Conservation (phyloP, 2,797 vertebrate species). For the Sebastes iracundus region DNA sequence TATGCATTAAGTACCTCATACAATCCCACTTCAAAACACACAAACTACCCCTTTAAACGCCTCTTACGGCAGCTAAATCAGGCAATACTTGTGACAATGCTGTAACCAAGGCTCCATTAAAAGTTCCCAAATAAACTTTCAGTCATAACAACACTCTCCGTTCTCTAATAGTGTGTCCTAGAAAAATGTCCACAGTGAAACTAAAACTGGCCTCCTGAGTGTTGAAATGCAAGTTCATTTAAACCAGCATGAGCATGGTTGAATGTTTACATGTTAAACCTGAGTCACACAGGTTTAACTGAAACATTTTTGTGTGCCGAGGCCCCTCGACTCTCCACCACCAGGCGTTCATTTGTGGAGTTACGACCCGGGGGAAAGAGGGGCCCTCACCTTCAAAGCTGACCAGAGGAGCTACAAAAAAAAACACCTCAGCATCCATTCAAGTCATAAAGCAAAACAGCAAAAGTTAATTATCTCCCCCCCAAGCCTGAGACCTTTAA, state of each 20-base stretch:
- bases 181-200: not conserved
- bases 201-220: not conserved
- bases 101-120: not conserved
- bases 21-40: too few relatives aligned
- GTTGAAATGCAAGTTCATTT: slow-evolving; percentile 8
- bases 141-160: not conserved
- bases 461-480: slow-evolving; percentile 49
- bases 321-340: slow-evolving; percentile 45
- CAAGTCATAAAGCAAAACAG: slow-evolving; percentile 68
- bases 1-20: too few relatives aligned
- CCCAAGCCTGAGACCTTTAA: slow-evolving; percentile 60
- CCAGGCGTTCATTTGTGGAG: slow-evolving; percentile 60
- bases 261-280: slow-evolving; percentile 33
- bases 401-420: slow-evolving; percentile 34
- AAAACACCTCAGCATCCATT: slow-evolving; percentile 41
- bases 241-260: slow-evolving; percentile 8
- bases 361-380: slow-evolving; percentile 60
- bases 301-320: slow-evolving; percentile 44
- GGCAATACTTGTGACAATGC: slow-evolving; percentile 1
- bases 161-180: not conserved
- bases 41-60: not conserved
- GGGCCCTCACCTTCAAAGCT: slow-evolving; percentile 68
- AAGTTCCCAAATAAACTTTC: not conserved
- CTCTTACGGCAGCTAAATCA: not conserved
- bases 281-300: slow-evolving; percentile 29